Conservation (phyloP, 2,888 invertebrate species). For the Tetramorium bicarinatum region DNA sequence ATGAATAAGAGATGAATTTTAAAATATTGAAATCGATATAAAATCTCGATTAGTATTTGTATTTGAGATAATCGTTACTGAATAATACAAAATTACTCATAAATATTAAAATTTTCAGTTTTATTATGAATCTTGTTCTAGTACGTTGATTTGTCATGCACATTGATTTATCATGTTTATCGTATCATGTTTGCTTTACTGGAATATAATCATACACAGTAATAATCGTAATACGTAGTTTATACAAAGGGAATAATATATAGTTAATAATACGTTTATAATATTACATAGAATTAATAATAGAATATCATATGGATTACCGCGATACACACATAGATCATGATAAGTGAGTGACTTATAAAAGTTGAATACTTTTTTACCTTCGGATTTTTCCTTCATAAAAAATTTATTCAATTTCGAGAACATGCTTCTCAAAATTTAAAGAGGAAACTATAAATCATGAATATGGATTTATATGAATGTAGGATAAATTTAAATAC, state of each 20-base stretch:
- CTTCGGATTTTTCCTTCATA: not conserved
- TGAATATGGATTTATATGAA: conserved; percentile 4
- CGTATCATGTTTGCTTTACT: not conserved
- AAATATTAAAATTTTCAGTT: not conserved
- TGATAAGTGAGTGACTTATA: not conserved
- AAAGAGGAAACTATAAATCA: not conserved
- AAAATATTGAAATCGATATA: not conserved
- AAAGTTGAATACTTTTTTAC: not conserved
- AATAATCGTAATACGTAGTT: conserved; percentile 1
- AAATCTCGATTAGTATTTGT: not conserved
- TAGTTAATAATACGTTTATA: conserved; percentile 28
- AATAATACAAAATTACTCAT: not conserved
- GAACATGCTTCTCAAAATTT: not conserved
- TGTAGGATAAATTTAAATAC: not conserved
- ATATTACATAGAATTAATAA: conserved; percentile 3
- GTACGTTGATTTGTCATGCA: not conserved
- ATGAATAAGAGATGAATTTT: conserved; percentile 17
- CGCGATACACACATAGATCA: not conserved
- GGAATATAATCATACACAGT: not conserved
- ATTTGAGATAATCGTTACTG: not conserved
- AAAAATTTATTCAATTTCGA: not conserved
- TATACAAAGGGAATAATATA: conserved; percentile 14
- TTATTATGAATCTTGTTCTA: not conserved
- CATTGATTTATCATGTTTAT: conserved; percentile 25
- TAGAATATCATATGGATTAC: not conserved